Evolutionary conservation across 2,113 vertebrate species (phyloP), one percentile per base, ranked within the genome.

Genomic region (Charina bottae): DNA sequence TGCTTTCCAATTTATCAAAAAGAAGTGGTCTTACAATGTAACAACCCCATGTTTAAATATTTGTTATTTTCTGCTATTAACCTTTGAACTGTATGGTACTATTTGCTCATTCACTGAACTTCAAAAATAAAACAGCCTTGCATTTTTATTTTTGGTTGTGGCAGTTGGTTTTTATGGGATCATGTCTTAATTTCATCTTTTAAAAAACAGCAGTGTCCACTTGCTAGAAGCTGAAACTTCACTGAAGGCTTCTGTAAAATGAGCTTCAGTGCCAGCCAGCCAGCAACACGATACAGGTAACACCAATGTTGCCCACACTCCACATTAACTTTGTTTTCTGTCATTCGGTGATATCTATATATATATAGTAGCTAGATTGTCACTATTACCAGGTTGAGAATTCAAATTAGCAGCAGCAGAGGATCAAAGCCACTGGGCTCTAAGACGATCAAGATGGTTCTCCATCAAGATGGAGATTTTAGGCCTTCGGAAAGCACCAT

Each of bases 41-140:
- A 94, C 2, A 56, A 89, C 92, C 72, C 92, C 23, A 91, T 94
- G 94, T 92, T 93, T 95, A 92, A 93, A 83, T 94, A 72, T 72
- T 91, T 93, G 90, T 56, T 95, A 92, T 94, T 94, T 95, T 95
- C 91, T 93, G 62, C 78, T 93, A 94, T 92, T 91, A 95, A 91
- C 89, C 93, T 97, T 95, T 95, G 95, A 96, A 96, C 93, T 91
- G 90, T 96, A 95, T 2, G 86, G 94, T 94, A 93, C 93, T 93
- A 93, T 94, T 96, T 95, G 93, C 93, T 94, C 93, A 92, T 95
- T 95, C 94, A 89, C 91, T 87, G 90, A 95, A 91, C 93, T 93
- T 93, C 64, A 92, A 88, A 94, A 97, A 97, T 97, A 97, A 97
- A 91, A 96, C 90, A 96, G 85, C 58, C 7, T 46, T 53, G 90